phyloP scores from a whole-genome alignment of 2,797 vertebrate genomes.

The Sphenopsis melanotis region DNA sequence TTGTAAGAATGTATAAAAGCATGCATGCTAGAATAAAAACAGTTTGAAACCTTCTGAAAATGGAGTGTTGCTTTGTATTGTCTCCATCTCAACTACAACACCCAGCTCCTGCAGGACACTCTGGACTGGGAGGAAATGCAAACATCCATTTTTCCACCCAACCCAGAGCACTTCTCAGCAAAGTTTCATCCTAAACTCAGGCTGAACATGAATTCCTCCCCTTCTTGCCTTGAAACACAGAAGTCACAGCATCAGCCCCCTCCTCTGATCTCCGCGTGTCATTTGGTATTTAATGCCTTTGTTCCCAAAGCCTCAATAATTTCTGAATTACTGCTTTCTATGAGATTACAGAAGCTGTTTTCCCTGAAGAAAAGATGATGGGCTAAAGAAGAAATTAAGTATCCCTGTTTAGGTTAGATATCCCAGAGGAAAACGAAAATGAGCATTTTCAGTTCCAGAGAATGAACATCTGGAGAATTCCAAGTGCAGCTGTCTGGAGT shows the following conservation, averaged over 20 bases:
- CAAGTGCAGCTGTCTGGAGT: neutral
- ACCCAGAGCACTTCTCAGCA: neutral
- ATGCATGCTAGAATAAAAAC: fast-evolving
- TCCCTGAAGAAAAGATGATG: neutral
- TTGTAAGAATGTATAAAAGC: neutral
- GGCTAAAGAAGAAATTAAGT: neutral
- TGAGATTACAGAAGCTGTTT: neutral
- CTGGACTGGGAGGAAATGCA: fast-evolving
- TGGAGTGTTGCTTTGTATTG: neutral
- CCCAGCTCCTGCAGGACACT: neutral
- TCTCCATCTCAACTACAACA: neutral
- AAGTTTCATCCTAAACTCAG: neutral
- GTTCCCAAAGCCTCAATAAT: neutral
- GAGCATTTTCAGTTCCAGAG: neutral
- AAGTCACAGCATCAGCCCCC: neutral
- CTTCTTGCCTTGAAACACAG: neutral
- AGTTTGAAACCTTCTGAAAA: neutral
- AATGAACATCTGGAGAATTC: neutral
- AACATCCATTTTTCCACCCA: fast-evolving
- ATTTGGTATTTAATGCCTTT: neutral
- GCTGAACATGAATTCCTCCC: neutral
- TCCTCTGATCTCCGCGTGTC: neutral
- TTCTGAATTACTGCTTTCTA: neutral
- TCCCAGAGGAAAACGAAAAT: fast-evolving
- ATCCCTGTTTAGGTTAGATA: neutral